Conservation (phyloP, 2,113 vertebrate species). For the Ictalurus furcatus region DNA sequence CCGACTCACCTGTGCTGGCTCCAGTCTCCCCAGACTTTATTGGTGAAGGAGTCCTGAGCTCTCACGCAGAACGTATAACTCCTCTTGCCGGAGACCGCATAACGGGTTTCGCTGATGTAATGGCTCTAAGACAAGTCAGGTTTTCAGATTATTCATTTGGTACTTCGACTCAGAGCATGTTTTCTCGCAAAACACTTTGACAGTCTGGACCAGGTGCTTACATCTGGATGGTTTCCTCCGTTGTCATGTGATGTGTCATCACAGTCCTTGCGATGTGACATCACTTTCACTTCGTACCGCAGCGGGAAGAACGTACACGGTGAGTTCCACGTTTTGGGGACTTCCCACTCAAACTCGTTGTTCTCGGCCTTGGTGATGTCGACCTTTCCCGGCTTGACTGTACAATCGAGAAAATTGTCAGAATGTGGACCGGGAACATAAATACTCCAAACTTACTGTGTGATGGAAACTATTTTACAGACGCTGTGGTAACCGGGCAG, state of each 20-base stretch:
- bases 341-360: conserved; percentile 61
- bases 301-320: conserved; percentile 67
- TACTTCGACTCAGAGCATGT: not conserved
- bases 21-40: conserved; percentile 66
- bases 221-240: conserved; percentile 27
- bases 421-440: not conserved
- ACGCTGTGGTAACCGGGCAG: not conserved
- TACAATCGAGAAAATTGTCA: not conserved
- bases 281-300: conserved; percentile 67
- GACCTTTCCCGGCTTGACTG: conserved; percentile 66
- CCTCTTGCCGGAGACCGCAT: conserved; percentile 41
- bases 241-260: conserved; percentile 6
- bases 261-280: conserved; percentile 53
- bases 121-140: not conserved
- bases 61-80: conserved; percentile 67
- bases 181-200: not conserved
- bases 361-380: conserved; percentile 31
- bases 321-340: conserved; percentile 67
- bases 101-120: conserved; percentile 11
- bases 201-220: not conserved
- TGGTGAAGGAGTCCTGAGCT: conserved; percentile 61
- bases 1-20: conserved; percentile 61
- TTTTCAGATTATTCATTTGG: not conserved
- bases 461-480: not conserved
- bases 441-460: not conserved